Evolutionary conservation across 2,797 vertebrate species (phyloP), one percentile per base, ranked within the genome.

Genomic region (Gouania willdenowi): DNA sequence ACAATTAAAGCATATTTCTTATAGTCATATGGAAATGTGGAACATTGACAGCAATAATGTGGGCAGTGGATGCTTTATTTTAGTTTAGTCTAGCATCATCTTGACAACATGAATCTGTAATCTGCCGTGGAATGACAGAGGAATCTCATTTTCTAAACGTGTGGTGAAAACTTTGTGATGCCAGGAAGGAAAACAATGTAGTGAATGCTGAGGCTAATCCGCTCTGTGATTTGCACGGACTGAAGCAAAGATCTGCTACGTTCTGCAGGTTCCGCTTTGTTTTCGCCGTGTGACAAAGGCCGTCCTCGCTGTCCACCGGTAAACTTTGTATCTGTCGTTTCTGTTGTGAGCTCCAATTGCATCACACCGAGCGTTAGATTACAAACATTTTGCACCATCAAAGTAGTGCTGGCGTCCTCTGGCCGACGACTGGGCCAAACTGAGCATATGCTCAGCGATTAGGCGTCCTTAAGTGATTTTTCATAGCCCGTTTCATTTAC

Each of bases 391-490:
- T 71, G 65, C 73, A 65, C 68, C 74, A 79, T 80, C 72, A 62
- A 50, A 76, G 75, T 71, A 52, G 77, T 68, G 75, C 55, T 7
- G 10, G 39, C 59, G 63, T 57, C 44, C 44, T 67, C 39, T 71
- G 66, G 66, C 66, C 32, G 35, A 37, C 30, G 61, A 55, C 57
- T 37, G 47, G 67, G 61, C 61, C 72, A 66, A 75, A 65, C 69
- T 41, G 65, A 5, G 24, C 73, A 77, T 81, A 78, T 79, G 74
- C 70, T 72, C 28, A 53, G 24, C 45, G 60, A 78, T 84, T 81
- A 81, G 69, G 65, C 75, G 35, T 71, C 55, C 74, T 75, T 85
- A 81, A 84, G 79, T 83, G 84, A 83, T 83, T 87, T 83, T 75
- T 82, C 61, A 63, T 82, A 63, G 59, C 51, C 18, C 45, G 69